A percentile compares a stretch with the other conserved stretches of the same genome.
phyloP scores from a whole-genome alignment of 2,888 invertebrate genomes.

The Drosophila suboccidentalis region DNA sequence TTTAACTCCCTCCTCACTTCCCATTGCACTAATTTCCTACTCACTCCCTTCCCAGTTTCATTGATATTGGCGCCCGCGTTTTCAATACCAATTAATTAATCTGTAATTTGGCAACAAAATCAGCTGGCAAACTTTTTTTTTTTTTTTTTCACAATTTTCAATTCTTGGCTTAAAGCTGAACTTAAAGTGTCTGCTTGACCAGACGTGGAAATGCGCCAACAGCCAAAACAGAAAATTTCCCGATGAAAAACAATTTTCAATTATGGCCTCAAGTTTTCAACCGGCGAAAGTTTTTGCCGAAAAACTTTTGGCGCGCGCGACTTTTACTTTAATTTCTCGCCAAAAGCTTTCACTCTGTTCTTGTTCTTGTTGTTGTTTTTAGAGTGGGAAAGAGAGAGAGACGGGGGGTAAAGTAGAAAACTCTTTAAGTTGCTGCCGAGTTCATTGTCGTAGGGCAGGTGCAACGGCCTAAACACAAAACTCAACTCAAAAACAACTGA shows the following conservation, averaged over 20 bases:
- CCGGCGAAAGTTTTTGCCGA: constrained; percentile 69
- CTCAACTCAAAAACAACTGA: constrained; percentile 2
- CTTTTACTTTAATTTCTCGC: constrained; percentile 75
- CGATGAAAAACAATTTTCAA: constrained; percentile 71
- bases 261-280: constrained; percentile 75
- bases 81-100: constrained; percentile 81
- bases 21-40: constrained; percentile 47
- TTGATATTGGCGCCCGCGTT: constrained; percentile 56
- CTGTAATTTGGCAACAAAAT: constrained; percentile 36
- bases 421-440: constrained; percentile 56
- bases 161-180: constrained; percentile 18
- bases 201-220: constrained; percentile 30
- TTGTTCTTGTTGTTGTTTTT: constrained; percentile 12
- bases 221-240: constrained; percentile 19
- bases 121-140: background rate
- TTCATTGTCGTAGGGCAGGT: constrained; percentile 75
- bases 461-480: constrained; percentile 63
- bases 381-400: background rate
- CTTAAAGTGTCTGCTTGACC: constrained; percentile 21
- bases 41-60: background rate
- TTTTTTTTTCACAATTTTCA: background rate
- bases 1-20: constrained; percentile 16
- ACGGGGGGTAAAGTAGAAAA: background rate
- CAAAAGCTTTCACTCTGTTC: constrained; percentile 33
- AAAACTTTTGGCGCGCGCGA: constrained; percentile 76